Evolutionary conservation across 2,113 vertebrate species (phyloP), one percentile per base, ranked within the genome.

Genomic region (Telmatochromis sp.): DNA sequence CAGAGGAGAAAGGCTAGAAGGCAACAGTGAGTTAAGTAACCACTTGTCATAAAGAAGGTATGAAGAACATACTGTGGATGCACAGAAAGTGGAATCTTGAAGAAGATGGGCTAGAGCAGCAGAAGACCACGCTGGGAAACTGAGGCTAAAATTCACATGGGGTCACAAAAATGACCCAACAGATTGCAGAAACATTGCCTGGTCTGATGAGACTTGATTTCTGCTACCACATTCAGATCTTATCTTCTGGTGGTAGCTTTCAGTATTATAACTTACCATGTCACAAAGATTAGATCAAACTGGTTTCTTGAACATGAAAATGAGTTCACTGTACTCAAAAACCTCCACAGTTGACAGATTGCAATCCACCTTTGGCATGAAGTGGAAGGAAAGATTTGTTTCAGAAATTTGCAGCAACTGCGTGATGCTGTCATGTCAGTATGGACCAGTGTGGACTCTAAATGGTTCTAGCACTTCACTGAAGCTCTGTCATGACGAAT

Each of bases 221-320:
- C 9, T 65, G 17, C 60, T 65, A 35, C 9, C 0, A 65, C 31
- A 35, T 65, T 65, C 31, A 42, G n/a, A 70, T 26, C n/a, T 8
- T 42, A 42, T 73, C 8, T 23, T 45, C 21, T 70, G 65, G 21
- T 45, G 65, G 12, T 15, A 15, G 37, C 13, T 73, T 45, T 42
- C 12, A 45, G 37, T 26, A 73, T 15, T 26, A 26, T 45, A 45
- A 26, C 68, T 45, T 35, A 12, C 33, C 11, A 68, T 37, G 33
- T 68, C 10, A 37, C 60, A 68, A 68, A 21, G 60, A 21, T 21
- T 26, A 73, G 13, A 73, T 7, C 68, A 73, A 73, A 73, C 68
- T 73, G 68, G 37, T 73, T 73, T 73, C 21, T 73, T 73, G 68
- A 73, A 73, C 68, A 73, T 70, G 65, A 70, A 40, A 73, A 26